Evolutionary conservation across 2,888 invertebrate species (phyloP).

Genomic region (Syritta pipiens): DNA sequence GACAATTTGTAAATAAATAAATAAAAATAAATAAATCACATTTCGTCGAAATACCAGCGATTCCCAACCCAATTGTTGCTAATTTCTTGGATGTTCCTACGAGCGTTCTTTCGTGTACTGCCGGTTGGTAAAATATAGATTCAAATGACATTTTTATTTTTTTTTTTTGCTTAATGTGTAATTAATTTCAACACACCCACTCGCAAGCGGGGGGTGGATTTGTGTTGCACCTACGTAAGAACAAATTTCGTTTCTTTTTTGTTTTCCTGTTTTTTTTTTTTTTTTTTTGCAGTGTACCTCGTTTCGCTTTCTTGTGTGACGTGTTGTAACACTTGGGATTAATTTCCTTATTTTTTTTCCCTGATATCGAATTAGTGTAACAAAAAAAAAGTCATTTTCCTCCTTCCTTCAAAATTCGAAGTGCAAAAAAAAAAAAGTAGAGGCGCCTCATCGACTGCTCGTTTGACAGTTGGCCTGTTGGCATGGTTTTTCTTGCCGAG

Average conservation of each 20-base stretch:
- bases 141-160: background rate
- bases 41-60: constrained; percentile 1
- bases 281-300: too few species aligned
- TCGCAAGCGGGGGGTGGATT: background rate
- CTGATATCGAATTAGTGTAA: constrained; percentile 33
- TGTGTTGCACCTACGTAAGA: constrained; percentile 2
- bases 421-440: background rate
- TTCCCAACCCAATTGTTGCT: constrained; percentile 28
- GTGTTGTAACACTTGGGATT: background rate
- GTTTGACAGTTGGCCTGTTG: constrained; percentile 56
- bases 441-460: constrained; percentile 52
- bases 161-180: constrained; percentile 5
- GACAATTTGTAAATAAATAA: constrained; percentile 23
- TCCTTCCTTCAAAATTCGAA: too few species aligned
- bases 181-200: background rate
- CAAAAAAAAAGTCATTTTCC: background rate
- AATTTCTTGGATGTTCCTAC: constrained; percentile 78
- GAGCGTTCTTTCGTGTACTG: constrained; percentile 77
- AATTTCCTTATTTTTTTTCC: background rate
- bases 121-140: constrained; percentile 75
- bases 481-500: constrained; percentile 23
- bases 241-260: background rate
- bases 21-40: constrained; percentile 5
- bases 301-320: too few species aligned
- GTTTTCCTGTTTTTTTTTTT: background rate